A percentile compares a stretch with the other conserved stretches of the same genome.
phyloP scores from a whole-genome alignment of 2,113 vertebrate species.

The Rafetus swinhoei region DNA sequence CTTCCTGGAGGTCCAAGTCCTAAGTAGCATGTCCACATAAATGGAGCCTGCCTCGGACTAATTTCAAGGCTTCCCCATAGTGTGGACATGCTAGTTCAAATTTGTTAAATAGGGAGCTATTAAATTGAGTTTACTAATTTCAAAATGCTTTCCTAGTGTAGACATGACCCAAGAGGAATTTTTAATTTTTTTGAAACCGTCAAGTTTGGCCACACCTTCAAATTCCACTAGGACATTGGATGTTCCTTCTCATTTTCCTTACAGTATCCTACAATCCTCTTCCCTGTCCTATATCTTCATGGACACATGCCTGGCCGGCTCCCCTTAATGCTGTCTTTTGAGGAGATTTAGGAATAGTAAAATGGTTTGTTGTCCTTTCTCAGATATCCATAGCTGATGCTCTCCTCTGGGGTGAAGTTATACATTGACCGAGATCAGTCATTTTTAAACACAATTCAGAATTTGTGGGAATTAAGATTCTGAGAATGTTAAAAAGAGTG shows the following conservation, averaged over 20 bases:
- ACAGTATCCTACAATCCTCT: neutral
- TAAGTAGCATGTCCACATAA: too few relatives aligned
- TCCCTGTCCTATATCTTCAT: neutral
- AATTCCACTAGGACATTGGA: neutral
- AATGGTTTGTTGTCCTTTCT: neutral
- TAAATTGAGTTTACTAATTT: too few relatives aligned
- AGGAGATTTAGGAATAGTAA: neutral
- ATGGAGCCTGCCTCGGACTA: too few relatives aligned
- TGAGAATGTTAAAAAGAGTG: neutral
- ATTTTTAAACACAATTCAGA: neutral
- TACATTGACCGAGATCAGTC: neutral
- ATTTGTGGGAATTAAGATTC: rapidly evolving
- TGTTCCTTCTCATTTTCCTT: neutral
- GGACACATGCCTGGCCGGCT: rapidly evolving
- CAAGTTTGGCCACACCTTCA: neutral
- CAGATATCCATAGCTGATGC: neutral
- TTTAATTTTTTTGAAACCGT: neutral
- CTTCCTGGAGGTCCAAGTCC: too few relatives aligned
- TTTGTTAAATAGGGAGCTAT: too few relatives aligned
- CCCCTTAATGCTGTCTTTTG: neutral
- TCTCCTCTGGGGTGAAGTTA: neutral
- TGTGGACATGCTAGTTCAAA: too few relatives aligned
- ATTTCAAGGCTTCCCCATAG: too few relatives aligned
- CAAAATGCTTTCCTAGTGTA: too few relatives aligned
- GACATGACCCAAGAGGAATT: neutral